Evolutionary conservation across 2,888 invertebrate genomes (phyloP).

Genomic region (Drosophila rellima): DNA sequence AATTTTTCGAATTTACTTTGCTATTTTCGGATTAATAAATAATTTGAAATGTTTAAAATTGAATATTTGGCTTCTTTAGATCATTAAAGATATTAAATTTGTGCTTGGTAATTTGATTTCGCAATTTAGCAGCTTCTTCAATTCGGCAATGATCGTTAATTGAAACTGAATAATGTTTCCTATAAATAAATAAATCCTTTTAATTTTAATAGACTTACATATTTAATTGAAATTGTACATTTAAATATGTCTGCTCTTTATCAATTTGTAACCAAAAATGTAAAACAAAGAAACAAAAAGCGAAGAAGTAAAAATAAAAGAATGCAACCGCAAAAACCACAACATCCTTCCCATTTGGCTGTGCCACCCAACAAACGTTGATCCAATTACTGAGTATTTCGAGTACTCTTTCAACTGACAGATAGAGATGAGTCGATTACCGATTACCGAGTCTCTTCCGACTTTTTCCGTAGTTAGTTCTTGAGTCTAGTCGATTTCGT

Average conservation of each 20-base stretch:
- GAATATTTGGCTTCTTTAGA: not conserved
- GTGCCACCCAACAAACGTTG: slow-evolving; percentile 32
- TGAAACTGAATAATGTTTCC: not conserved
- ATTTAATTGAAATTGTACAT: not conserved
- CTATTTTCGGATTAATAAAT: not conserved
- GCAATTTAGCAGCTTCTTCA: not conserved
- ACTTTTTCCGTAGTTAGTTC: slow-evolving; percentile 1
- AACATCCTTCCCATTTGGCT: slow-evolving; percentile 61
- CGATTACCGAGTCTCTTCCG: slow-evolving; percentile 29
- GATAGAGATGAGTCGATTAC: slow-evolving; percentile 31
- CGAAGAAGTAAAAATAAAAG: not conserved
- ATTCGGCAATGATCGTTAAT: not conserved
- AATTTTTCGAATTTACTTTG: not conserved
- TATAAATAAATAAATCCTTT: not conserved
- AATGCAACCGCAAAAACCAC: slow-evolving; percentile 69
- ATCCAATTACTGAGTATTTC: slow-evolving; percentile 54
- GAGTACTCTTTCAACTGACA: slow-evolving; percentile 44
- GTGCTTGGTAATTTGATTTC: not conserved
- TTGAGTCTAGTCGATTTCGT: slow-evolving; percentile 4
- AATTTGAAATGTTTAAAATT: not conserved
- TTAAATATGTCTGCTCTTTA: slow-evolving; percentile 12
- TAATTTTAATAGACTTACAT: not conserved
- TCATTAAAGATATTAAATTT: not conserved
- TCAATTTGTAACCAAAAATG: slow-evolving; percentile 18
- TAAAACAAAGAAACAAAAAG: not conserved